Conservation (phyloP, 2,888 invertebrate genomes). For the Cephus nigrinus region DNA sequence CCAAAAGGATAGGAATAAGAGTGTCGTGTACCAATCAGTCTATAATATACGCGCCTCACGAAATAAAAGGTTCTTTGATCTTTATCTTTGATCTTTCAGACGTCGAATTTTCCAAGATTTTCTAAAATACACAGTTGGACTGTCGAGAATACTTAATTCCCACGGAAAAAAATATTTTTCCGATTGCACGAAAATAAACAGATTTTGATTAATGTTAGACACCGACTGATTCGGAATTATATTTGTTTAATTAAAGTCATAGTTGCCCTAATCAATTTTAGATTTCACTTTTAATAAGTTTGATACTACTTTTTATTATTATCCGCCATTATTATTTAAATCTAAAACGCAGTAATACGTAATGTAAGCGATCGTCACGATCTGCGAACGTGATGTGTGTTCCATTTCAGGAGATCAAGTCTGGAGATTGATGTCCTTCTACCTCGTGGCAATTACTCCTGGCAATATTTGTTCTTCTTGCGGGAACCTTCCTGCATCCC, state of each 20-base stretch:
- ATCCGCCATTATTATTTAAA: background rate
- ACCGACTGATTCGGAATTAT: background rate
- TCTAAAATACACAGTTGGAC: background rate
- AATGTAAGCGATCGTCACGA: background rate
- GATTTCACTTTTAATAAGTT: background rate
- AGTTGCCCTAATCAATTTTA: background rate
- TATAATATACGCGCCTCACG: background rate
- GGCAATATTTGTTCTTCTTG: conserved; percentile 20
- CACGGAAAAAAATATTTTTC: too few relatives aligned
- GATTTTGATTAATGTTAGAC: background rate
- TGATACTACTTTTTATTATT: background rate
- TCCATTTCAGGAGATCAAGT: background rate
- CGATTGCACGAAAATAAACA: background rate
- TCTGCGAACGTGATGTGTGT: background rate
- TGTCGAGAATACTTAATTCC: background rate
- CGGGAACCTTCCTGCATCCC: conserved; percentile 13
- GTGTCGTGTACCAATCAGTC: background rate
- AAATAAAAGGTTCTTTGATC: background rate
- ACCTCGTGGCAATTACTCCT: conserved; percentile 18
- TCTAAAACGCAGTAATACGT: background rate
- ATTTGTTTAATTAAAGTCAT: background rate
- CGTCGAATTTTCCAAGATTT: background rate
- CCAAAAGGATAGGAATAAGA: background rate
- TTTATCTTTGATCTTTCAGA: background rate
- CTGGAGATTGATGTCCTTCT: conserved; percentile 19